phyloP scores from a whole-genome alignment of 2,113 vertebrate genomes.

The Plotosus lineatus region DNA sequence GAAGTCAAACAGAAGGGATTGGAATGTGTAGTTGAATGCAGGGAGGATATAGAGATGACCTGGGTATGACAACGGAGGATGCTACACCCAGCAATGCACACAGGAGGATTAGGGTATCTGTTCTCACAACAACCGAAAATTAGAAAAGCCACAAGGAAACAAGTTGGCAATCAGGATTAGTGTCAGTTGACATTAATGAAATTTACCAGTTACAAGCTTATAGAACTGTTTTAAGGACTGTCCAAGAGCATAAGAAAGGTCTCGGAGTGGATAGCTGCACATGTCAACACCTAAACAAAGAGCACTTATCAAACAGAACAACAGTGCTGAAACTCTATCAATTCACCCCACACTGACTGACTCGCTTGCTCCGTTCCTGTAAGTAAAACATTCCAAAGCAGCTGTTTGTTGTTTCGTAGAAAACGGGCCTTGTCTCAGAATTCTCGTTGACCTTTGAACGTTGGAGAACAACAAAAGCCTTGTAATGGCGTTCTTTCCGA shows the following conservation, averaged over 20 bases:
- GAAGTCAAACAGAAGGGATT: conserved; percentile 31
- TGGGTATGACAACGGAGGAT: conserved; percentile 59
- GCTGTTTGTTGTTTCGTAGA: conserved; percentile 17
- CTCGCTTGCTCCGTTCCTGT: background rate
- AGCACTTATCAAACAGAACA: conserved; percentile 10
- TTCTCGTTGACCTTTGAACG: conserved; percentile 42
- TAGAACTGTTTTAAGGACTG: background rate
- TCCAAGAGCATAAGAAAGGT: background rate
- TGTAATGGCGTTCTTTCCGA: conserved; percentile 14
- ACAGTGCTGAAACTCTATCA: background rate
- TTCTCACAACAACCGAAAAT: conserved; percentile 53
- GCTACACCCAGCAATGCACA: conserved; percentile 58
- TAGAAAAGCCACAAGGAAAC: conserved; percentile 46
- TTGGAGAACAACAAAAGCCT: conserved; percentile 37
- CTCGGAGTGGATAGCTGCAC: background rate
- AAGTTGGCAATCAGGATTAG: conserved; percentile 46
- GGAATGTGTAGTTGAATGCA: conserved; percentile 55
- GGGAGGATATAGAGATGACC: conserved; percentile 64
- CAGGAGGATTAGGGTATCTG: conserved; percentile 59
- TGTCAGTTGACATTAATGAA: conserved; percentile 1
- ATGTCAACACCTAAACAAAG: conserved; percentile 21
- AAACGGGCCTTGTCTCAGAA: conserved; percentile 28
- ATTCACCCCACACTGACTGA: conserved; percentile 12
- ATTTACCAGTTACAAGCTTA: conserved; percentile 13
- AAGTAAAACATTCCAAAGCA: conserved; percentile 33